These are phyloP conservation scores for Drosophila triauraria DNA, from an alignment of 1,140 invertebrate genomes.

Conservation along the genomic window DNA sequence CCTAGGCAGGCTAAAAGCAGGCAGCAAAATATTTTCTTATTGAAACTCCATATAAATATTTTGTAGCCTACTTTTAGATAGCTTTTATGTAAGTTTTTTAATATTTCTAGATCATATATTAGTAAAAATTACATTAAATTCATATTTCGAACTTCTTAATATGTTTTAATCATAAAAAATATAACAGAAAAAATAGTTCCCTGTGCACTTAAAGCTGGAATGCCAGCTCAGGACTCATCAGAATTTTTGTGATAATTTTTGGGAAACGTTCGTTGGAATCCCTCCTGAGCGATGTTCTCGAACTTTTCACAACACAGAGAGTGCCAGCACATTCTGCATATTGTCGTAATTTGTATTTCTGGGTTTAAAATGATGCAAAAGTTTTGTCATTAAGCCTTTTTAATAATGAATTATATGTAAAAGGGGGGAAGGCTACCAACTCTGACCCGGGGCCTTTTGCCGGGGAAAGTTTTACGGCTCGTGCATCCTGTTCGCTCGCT, in stretches of 20 bases:
- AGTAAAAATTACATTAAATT: no score
- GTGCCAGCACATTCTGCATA: slow-evolving; percentile 15
- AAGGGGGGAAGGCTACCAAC: slow-evolving; percentile 17
- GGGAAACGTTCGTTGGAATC: background rate
- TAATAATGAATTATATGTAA: slow-evolving; percentile 76
- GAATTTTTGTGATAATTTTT: slow-evolving; percentile 1
- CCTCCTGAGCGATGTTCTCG: background rate
- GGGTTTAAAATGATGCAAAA: slow-evolving; percentile 73
- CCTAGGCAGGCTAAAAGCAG: no score
- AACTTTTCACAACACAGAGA: background rate
- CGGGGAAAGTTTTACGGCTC: slow-evolving; percentile 37
- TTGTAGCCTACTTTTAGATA: no score
- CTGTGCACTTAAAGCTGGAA: background rate
- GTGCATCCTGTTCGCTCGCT: slow-evolving; percentile 4
- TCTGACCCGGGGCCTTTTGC: slow-evolving; percentile 54
- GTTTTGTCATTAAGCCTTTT: slow-evolving; percentile 81
- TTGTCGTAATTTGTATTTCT: slow-evolving; percentile 55
- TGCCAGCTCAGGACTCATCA: background rate
- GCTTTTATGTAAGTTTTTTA: no score
- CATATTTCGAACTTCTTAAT: no score
- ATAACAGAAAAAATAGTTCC: background rate
- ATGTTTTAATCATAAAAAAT: background rate
- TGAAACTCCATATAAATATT: no score
- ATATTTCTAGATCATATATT: no score
- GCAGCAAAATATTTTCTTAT: no score